These are phyloP conservation scores for Aphyosemion australe DNA, from an alignment of 2,113 vertebrate genomes.

Conservation along the genomic window DNA sequence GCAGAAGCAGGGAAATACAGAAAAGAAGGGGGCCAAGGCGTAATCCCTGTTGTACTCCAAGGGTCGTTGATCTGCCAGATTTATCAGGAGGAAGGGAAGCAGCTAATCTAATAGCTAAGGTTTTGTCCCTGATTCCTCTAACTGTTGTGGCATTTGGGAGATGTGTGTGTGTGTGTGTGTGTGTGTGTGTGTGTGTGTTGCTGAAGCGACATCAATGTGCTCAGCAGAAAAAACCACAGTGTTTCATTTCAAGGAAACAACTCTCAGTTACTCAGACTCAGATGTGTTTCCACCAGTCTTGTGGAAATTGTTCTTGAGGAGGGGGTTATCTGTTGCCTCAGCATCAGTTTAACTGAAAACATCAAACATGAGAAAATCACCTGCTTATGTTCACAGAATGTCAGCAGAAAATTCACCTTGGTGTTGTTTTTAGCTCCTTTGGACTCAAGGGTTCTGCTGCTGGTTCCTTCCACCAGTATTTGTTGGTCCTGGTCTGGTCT, in stretches of 20 bases:
- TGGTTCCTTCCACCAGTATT: too few relatives aligned
- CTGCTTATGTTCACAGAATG: not conserved
- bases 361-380: conserved; percentile 1
- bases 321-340: not conserved
- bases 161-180: not conserved
- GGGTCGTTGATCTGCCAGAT: too few relatives aligned
- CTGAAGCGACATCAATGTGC: conserved; percentile 44
- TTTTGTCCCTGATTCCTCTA: not conserved
- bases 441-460: too few relatives aligned
- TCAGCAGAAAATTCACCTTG: not conserved
- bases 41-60: too few relatives aligned
- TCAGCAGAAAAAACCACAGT: conserved; percentile 56
- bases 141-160: not conserved
- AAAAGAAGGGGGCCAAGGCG: too few relatives aligned
- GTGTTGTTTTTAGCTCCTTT: too few relatives aligned
- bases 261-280: conserved; percentile 25
- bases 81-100: not conserved
- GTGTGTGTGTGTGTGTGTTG: conserved; percentile 14
- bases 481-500: too few relatives aligned
- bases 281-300: conserved; percentile 18
- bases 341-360: conserved; percentile 1
- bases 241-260: conserved; percentile 64
- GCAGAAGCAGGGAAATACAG: too few relatives aligned
- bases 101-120: not conserved
- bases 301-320: conserved; percentile 25